phyloP scores from a whole-genome alignment of 2,888 invertebrate genomes.

The Frankliniella fusca region DNA sequence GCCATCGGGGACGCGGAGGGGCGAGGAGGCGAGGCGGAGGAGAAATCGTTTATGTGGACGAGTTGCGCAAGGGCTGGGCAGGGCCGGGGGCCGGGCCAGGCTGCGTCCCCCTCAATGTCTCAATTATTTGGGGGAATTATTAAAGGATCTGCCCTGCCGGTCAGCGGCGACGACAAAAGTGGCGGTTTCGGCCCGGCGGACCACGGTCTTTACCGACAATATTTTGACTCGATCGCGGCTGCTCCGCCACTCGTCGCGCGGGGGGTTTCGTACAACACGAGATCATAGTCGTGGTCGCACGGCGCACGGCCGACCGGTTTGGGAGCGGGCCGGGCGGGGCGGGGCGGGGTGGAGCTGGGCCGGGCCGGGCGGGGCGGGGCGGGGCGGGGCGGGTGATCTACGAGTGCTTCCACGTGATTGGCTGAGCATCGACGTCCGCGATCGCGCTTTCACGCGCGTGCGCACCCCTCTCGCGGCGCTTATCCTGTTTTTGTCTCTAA shows the following conservation, averaged over 20 bases:
- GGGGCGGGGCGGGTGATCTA: background rate
- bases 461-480: background rate
- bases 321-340: background rate
- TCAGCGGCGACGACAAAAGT: too few species aligned
- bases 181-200: too few species aligned
- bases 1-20: background rate
- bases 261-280: background rate
- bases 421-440: background rate
- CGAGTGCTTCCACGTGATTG: conserved; percentile 1
- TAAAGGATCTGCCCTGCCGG: background rate
- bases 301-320: background rate
- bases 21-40: background rate
- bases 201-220: background rate
- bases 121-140: background rate
- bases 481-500: too few species aligned
- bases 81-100: background rate
- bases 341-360: background rate
- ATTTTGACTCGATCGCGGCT: conserved; percentile 9
- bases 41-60: conserved; percentile 7
- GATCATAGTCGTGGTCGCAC: background rate
- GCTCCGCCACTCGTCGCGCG: background rate
- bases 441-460: background rate
- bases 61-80: background rate
- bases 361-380: background rate
- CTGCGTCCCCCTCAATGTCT: background rate